A percentile compares a stretch with the other conserved stretches of the same genome.
phyloP scores from a whole-genome alignment of 2,888 invertebrate species.

The Chalcis sispes region DNA sequence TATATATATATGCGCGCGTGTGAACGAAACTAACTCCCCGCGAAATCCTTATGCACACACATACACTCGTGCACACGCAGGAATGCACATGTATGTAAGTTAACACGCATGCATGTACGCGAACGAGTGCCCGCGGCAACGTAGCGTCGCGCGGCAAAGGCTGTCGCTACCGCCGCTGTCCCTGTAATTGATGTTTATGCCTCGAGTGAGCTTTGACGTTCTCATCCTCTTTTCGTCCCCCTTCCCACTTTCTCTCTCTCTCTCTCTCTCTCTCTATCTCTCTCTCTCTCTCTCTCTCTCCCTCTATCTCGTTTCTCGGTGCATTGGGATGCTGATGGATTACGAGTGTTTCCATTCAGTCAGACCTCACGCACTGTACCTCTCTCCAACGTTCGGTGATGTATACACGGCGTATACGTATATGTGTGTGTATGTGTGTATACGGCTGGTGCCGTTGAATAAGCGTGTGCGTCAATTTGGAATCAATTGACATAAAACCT shows the following conservation, averaged over 20 bases:
- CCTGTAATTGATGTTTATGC: conserved; percentile 51
- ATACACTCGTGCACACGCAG: background rate
- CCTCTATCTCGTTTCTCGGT: background rate
- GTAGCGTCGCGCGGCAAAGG: too few species aligned
- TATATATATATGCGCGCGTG: background rate
- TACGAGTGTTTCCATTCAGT: conserved; percentile 9
- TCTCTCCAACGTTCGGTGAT: background rate
- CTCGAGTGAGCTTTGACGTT: conserved; percentile 35
- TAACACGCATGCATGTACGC: background rate
- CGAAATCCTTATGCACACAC: background rate
- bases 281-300: background rate
- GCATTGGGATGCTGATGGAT: conserved; percentile 22
- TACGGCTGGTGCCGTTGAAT: background rate
- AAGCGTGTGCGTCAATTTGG: conserved; percentile 5
- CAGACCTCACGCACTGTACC: background rate
- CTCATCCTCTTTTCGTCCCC: background rate
- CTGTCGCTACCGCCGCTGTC: background rate
- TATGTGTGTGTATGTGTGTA: background rate
- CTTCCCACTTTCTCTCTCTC: background rate
- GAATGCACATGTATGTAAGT: too few species aligned
- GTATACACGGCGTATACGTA: background rate
- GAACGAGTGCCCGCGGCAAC: background rate
- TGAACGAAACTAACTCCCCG: too few species aligned
- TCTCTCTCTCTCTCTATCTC: background rate
- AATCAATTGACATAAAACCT: conserved; percentile 41